Conservation (phyloP, 1,140 invertebrate genomes). For the Agrypnia vestita region DNA sequence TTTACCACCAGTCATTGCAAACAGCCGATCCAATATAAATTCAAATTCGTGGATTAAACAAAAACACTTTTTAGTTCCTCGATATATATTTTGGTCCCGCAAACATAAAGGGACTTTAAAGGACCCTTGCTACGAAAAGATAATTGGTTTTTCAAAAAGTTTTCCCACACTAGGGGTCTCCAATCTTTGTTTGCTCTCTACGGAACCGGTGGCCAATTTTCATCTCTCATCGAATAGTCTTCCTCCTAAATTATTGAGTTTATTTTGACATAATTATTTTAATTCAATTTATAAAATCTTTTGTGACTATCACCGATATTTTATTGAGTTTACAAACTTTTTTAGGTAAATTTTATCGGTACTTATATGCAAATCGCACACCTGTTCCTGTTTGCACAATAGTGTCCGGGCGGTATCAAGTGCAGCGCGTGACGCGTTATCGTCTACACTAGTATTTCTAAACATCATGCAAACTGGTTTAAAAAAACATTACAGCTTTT, state of each 20-base stretch:
- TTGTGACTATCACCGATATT: no score
- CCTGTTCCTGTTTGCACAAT: no score
- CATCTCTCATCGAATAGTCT: neutral
- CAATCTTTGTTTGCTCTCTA: neutral
- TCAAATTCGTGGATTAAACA: constrained; percentile 59
- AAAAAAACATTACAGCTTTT: no score
- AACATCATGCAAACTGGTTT: no score
- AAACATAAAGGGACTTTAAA: constrained; percentile 43
- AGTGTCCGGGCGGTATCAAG: no score
- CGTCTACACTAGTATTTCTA: no score
- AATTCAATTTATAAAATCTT: neutral
- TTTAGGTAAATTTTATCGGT: no score
- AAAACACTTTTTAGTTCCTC: constrained; percentile 52
- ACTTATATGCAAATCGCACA: no score
- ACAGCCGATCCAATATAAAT: constrained; percentile 57
- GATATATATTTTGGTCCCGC: constrained; percentile 28
- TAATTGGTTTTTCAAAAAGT: constrained; percentile 58
- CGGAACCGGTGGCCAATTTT: constrained; percentile 1
- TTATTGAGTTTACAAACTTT: no score
- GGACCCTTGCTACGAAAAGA: constrained; percentile 46
- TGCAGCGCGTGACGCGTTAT: no score
- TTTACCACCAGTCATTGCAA: constrained; percentile 24
- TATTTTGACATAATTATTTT: neutral
- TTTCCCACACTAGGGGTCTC: constrained; percentile 19
- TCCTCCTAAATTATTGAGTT: neutral